A percentile compares a stretch with the other conserved stretches of the same genome.
Conservation (phyloP, 2,113 vertebrate genomes). For the Ophiodon elongatus region DNA sequence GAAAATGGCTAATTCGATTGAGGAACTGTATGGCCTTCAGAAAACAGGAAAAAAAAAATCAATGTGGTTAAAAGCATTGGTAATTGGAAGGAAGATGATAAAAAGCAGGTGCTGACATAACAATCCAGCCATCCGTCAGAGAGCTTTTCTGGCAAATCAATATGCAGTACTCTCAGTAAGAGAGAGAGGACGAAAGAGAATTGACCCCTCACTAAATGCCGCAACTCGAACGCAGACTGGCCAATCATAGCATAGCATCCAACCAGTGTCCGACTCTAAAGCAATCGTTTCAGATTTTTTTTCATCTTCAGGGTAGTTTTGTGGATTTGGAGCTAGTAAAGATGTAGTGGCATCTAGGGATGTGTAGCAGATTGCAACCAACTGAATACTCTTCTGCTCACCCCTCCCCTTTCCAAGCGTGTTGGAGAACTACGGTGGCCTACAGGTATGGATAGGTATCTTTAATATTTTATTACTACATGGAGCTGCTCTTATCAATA, state of each 20-base stretch:
- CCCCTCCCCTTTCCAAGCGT: too few species aligned
- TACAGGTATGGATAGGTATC: too few species aligned
- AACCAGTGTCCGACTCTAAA: neutral
- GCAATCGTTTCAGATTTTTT: neutral
- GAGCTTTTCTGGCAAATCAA: slow-evolving; percentile 29
- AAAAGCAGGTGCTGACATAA: neutral
- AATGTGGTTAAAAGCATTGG: slow-evolving; percentile 43
- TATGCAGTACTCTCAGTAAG: slow-evolving; percentile 10
- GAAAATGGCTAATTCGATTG: slow-evolving; percentile 14
- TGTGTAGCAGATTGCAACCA: too few species aligned
- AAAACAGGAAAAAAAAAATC: neutral
- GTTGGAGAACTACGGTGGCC: too few species aligned
- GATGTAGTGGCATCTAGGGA: too few species aligned
- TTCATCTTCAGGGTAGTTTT: too few species aligned
- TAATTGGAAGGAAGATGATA: slow-evolving; percentile 6
- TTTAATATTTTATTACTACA: too few species aligned
- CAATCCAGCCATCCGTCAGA: neutral
- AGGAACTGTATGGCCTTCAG: neutral
- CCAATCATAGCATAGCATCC: too few species aligned
- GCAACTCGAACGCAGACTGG: neutral
- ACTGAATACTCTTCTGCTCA: too few species aligned
- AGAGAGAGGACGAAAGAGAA: neutral
- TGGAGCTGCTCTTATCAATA: too few species aligned
- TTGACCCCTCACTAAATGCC: neutral
- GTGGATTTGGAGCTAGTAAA: too few species aligned